phyloP scores from a whole-genome alignment of 2,113 vertebrate genomes.

The Triplophysa dalaica region DNA sequence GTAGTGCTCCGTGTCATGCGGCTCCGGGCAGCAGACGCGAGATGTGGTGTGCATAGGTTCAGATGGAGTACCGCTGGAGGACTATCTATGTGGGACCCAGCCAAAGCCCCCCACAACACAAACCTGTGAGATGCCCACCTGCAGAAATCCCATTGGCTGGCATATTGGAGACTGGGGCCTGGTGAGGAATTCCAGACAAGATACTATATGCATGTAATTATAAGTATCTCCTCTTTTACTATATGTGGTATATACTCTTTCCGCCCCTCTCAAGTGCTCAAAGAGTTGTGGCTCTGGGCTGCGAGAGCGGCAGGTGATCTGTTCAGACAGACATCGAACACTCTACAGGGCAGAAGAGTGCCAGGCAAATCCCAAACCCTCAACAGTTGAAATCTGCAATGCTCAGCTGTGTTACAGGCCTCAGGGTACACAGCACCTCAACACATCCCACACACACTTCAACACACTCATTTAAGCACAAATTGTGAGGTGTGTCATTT shows the following conservation, averaged over 20 bases:
- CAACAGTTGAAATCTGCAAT: conserved; percentile 83
- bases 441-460: neutral
- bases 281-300: conserved; percentile 84
- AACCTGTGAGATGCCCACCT: conserved; percentile 74
- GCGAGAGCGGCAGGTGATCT: conserved; percentile 87
- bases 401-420: conserved; percentile 81
- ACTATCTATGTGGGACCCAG: conserved; percentile 72
- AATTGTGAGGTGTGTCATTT: too few relatives aligned
- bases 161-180: conserved; percentile 86
- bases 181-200: conserved; percentile 70
- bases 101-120: conserved; percentile 71
- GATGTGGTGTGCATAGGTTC: conserved; percentile 76
- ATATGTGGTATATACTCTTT: neutral
- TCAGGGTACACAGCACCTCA: conserved; percentile 75
- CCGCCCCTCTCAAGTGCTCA: conserved; percentile 78
- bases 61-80: conserved; percentile 71
- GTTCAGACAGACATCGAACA: conserved; percentile 77
- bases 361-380: conserved; percentile 70
- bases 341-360: conserved; percentile 77
- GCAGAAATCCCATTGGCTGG: conserved; percentile 78
- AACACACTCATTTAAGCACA: neutral
- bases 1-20: conserved; percentile 90
- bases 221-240: neutral
- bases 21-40: conserved; percentile 82
- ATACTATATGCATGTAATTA: neutral